These are phyloP conservation scores for Elaeidobius kamerunicus DNA, from an alignment of 2,888 invertebrate species.

Conservation along the genomic window DNA sequence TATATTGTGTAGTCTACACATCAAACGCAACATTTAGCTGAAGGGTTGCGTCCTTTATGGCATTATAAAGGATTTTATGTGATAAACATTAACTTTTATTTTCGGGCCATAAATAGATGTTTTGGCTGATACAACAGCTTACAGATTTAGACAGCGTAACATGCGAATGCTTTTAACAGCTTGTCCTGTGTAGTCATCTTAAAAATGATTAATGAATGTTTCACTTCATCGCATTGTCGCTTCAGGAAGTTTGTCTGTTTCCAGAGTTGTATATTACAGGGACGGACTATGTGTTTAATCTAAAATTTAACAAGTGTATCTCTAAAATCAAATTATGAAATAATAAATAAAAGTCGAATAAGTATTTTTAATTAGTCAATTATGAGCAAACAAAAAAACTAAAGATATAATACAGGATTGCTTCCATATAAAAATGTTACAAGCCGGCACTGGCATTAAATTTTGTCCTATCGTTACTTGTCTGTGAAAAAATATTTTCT, in stretches of 20 bases:
- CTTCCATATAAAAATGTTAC: too few relatives aligned
- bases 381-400: too few relatives aligned
- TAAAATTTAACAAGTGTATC: too few relatives aligned
- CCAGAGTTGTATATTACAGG: slow-evolving; percentile 16
- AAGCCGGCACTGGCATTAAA: too few relatives aligned
- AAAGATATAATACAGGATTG: too few relatives aligned
- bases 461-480: not conserved
- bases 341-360: too few relatives aligned
- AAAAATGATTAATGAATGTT: slow-evolving; percentile 27
- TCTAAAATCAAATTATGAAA: too few relatives aligned
- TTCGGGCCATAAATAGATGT: slow-evolving; percentile 5
- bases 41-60: slow-evolving; percentile 14
- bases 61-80: slow-evolving; percentile 7
- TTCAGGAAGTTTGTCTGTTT: slow-evolving; percentile 16
- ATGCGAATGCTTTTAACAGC: slow-evolving; percentile 28
- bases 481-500: not conserved
- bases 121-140: slow-evolving; percentile 6
- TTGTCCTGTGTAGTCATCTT: slow-evolving; percentile 16
- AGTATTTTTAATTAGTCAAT: too few relatives aligned
- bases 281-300: not conserved
- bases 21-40: slow-evolving; percentile 9
- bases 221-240: slow-evolving; percentile 13
- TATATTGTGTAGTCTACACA: slow-evolving; percentile 6
- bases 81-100: slow-evolving; percentile 13
- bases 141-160: slow-evolving; percentile 22